Conservation (phyloP, 2,888 invertebrate genomes). For the Mystacides longicornis region DNA sequence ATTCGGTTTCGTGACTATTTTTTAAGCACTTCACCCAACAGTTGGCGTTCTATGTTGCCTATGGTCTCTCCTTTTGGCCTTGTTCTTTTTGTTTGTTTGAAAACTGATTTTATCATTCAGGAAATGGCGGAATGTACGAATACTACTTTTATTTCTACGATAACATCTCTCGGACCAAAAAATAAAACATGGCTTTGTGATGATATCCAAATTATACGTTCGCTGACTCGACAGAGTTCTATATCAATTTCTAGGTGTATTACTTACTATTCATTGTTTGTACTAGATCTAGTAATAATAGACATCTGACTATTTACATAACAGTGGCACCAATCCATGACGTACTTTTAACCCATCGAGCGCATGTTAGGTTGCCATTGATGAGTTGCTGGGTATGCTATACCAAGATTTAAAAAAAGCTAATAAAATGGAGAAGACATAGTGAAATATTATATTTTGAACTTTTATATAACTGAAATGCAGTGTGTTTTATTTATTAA, state of each 20-base stretch:
- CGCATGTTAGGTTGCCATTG: too few relatives aligned
- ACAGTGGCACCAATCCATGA: too few relatives aligned
- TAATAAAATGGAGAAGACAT: too few relatives aligned
- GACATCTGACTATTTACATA: too few relatives aligned
- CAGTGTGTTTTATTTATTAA: too few relatives aligned
- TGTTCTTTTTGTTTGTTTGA: not conserved
- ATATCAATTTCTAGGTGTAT: not conserved
- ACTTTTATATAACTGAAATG: too few relatives aligned
- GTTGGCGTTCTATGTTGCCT: not conserved
- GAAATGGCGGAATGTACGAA: constrained; percentile 16
- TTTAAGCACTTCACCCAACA: not conserved
- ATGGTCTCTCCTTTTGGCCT: not conserved
- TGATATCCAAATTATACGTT: constrained; percentile 14
- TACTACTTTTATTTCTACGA: constrained; percentile 21
- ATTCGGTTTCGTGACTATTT: too few relatives aligned
- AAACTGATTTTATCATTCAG: constrained; percentile 20
- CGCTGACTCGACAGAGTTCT: not conserved
- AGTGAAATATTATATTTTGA: too few relatives aligned
- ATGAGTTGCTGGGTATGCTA: not conserved
- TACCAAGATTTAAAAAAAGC: too few relatives aligned
- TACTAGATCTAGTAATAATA: not conserved
- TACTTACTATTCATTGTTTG: not conserved
- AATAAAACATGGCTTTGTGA: constrained; percentile 2
- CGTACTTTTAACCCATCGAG: too few relatives aligned
- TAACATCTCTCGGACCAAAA: constrained; percentile 17